phyloP scores from a whole-genome alignment of 23 tunicate genomes.

The Ciona savignyi region DNA sequence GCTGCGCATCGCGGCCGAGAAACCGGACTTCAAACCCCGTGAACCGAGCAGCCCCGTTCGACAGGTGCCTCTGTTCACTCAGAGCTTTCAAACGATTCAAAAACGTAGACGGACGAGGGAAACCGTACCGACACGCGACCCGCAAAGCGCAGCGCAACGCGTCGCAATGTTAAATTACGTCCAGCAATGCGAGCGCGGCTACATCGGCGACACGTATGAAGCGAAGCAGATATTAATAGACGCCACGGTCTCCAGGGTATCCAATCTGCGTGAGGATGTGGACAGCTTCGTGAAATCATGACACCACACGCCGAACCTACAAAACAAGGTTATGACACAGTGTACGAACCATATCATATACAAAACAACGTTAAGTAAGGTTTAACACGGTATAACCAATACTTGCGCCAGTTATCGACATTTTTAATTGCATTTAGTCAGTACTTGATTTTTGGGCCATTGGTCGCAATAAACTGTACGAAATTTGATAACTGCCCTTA shows the following conservation, averaged over 20 bases:
- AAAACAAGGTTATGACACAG: too few relatives aligned
- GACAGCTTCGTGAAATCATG: neutral
- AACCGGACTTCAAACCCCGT: neutral
- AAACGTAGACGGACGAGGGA: neutral
- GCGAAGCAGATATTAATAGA: slow-evolving; percentile 24
- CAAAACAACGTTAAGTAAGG: too few relatives aligned
- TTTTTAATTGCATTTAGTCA: too few relatives aligned
- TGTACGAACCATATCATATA: too few relatives aligned
- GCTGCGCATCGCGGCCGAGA: neutral
- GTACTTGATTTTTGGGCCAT: too few relatives aligned
- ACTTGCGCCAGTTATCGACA: too few relatives aligned
- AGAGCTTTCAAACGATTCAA: neutral
- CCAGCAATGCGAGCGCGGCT: slow-evolving; percentile 32
- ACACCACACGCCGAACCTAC: neutral
- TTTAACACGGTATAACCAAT: too few relatives aligned
- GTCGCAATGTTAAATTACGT: slow-evolving; percentile 32
- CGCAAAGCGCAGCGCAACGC: neutral
- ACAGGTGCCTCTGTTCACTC: neutral
- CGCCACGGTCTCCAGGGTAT: slow-evolving; percentile 2
- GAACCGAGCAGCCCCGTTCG: slow-evolving; percentile 4
- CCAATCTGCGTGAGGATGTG: slow-evolving; percentile 2
- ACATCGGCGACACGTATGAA: slow-evolving; percentile 25
- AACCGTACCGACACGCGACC: neutral
- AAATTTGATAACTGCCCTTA: too few relatives aligned
- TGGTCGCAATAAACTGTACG: too few relatives aligned